These are phyloP conservation scores for Conus betulinus DNA, from an alignment of 1,140 invertebrate species.

Conservation along the genomic window DNA sequence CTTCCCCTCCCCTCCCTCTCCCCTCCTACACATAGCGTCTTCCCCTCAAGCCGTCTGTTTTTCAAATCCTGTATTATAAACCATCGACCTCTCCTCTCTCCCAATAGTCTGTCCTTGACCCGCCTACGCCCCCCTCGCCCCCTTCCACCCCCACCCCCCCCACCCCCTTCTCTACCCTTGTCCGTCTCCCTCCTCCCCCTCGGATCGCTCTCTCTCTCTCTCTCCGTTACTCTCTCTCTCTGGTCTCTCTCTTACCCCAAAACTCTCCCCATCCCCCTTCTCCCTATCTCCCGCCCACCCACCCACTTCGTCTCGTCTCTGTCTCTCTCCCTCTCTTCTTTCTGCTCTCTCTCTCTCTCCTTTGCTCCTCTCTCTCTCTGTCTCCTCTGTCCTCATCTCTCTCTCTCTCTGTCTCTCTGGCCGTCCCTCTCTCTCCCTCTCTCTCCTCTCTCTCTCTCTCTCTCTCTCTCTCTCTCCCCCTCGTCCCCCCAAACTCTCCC, in stretches of 20 bases:
- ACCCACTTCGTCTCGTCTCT: neutral
- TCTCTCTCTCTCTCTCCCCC: neutral
- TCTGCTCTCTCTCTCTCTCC: neutral
- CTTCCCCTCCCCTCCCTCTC: neutral
- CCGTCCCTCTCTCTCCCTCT: neutral
- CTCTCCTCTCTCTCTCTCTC: neutral
- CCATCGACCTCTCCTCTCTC: no score
- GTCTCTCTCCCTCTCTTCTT: neutral
- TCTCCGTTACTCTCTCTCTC: neutral
- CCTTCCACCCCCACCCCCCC: no score
- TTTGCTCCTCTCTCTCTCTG: neutral
- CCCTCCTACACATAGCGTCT: no score
- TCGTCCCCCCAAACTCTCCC: neutral
- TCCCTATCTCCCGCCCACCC: neutral
- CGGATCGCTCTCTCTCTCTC: neutral
- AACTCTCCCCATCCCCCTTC: neutral
- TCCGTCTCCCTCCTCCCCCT: neutral
- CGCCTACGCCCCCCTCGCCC: no score
- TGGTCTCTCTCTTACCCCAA: no score
- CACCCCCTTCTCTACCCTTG: neutral
- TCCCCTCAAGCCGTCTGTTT: no score
- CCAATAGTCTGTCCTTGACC: no score
- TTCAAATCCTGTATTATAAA: no score
- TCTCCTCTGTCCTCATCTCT: neutral
- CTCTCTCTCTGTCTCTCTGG: neutral